Evolutionary conservation across 2,797 vertebrate species (phyloP).

Genomic region (Rhinogobio ventralis): DNA sequence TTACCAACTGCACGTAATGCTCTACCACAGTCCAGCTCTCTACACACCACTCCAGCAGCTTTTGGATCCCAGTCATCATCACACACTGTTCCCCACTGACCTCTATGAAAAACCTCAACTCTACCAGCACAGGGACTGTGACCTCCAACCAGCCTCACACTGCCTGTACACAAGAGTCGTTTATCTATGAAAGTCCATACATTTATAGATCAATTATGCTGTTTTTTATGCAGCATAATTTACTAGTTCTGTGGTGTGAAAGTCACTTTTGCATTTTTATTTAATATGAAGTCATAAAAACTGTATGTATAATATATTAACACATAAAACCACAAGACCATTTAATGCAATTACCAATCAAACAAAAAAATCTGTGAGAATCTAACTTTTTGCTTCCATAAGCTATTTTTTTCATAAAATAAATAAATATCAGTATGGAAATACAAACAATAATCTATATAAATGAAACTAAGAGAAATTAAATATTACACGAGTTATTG

Average conservation of each 20-base stretch:
- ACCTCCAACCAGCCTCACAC: neutral
- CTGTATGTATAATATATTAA: neutral
- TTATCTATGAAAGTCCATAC: neutral
- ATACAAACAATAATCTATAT: neutral
- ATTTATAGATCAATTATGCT: neutral
- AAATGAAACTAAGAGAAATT: neutral
- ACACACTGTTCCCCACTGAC: slow-evolving; percentile 20
- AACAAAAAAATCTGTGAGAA: neutral
- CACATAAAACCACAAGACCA: neutral
- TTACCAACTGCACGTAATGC: neutral
- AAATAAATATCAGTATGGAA: neutral
- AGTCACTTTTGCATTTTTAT: neutral
- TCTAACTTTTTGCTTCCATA: neutral
- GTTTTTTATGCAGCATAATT: neutral
- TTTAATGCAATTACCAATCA: neutral
- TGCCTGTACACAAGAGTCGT: neutral
- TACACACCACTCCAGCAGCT: slow-evolving; percentile 17
- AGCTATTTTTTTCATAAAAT: neutral
- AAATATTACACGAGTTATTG: neutral
- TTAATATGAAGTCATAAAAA: neutral
- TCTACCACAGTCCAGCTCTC: neutral
- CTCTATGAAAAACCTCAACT: neutral
- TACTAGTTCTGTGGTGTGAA: neutral
- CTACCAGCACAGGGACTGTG: neutral
- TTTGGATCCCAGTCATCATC: neutral